Conservation (phyloP, 2,113 vertebrate species). For the Ceyx cyanopectus region DNA sequence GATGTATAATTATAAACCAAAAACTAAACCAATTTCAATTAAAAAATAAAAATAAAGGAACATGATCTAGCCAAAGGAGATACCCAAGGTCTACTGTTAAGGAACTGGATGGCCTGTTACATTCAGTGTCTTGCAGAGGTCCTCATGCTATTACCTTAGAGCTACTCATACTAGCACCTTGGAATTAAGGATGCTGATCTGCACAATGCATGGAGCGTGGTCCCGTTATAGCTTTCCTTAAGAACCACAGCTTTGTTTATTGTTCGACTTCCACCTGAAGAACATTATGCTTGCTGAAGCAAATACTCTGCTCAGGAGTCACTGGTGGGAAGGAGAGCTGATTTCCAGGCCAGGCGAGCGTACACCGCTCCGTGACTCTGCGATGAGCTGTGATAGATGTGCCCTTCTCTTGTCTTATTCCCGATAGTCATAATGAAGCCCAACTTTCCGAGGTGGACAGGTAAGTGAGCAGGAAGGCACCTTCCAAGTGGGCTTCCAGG, state of each 20-base stretch:
- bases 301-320: background rate
- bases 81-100: background rate
- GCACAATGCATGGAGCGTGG: rapidly evolving
- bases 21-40: conserved; percentile 33
- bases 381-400: rapidly evolving
- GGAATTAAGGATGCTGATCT: background rate
- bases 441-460: rapidly evolving
- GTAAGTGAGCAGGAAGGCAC: background rate
- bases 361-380: background rate
- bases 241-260: background rate
- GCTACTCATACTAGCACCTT: background rate
- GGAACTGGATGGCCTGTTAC: background rate
- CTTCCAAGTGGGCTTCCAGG: background rate
- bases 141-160: background rate
- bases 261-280: background rate
- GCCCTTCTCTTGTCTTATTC: background rate
- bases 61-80: background rate
- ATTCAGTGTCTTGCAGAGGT: background rate
- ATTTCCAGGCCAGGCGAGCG: background rate
- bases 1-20: conserved; percentile 4
- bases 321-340: background rate
- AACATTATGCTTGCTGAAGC: background rate
- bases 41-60: background rate
- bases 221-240: rapidly evolving
- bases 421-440: background rate